phyloP scores from a whole-genome alignment of 37 sponge, comb jelly and placozoan genomes.

The Mnemiopsis leidyi region DNA sequence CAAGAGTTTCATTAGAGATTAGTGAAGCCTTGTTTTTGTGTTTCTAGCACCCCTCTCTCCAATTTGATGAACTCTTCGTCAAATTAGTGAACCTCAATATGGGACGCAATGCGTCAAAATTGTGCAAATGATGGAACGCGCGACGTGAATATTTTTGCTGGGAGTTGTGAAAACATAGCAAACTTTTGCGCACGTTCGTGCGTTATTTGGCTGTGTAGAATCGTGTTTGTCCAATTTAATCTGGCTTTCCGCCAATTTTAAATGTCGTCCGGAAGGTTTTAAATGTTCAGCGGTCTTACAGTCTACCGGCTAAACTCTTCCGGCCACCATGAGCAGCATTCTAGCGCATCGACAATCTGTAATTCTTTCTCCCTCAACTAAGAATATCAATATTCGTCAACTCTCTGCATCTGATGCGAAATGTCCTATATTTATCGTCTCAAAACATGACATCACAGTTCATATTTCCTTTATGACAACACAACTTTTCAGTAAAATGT shows the following conservation, averaged over 20 bases:
- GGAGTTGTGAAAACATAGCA: neutral
- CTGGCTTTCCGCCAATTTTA: neutral
- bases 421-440: neutral
- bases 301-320: neutral
- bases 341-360: neutral
- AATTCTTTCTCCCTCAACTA: neutral
- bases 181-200: neutral
- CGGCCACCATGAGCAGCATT: neutral
- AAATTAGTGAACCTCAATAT: neutral
- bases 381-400: neutral
- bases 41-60: neutral
- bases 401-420: neutral
- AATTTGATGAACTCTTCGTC: neutral
- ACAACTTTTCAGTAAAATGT: slow-evolving; percentile 74
- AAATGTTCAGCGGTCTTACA: neutral
- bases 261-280: neutral
- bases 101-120: neutral
- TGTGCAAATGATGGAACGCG: slow-evolving; percentile 3
- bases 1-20: neutral
- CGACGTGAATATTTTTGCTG: neutral
- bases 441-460: neutral
- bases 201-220: neutral
- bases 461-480: neutral
- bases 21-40: neutral
- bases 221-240: neutral